A percentile compares a stretch with the other conserved stretches of the same genome.
phyloP scores from a whole-genome alignment of 2,888 invertebrate species.

The Melipona beecheii region DNA sequence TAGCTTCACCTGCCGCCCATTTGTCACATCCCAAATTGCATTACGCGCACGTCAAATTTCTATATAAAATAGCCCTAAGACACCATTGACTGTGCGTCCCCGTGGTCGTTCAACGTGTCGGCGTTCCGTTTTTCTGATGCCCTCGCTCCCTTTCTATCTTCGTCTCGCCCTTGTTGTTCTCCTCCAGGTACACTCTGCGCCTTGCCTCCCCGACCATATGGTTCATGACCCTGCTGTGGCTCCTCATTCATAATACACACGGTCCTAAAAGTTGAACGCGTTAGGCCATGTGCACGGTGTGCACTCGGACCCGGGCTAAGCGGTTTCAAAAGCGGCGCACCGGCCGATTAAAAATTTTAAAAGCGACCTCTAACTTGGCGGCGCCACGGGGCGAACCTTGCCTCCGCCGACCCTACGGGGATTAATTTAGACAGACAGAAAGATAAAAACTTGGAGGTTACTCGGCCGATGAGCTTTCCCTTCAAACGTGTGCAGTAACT shows the following conservation, averaged over 20 bases:
- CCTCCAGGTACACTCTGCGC: slow-evolving; percentile 1
- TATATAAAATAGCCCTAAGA: slow-evolving; percentile 66
- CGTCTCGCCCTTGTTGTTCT: background rate
- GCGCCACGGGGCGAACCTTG: background rate
- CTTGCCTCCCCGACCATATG: slow-evolving; percentile 54
- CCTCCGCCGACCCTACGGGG: background rate
- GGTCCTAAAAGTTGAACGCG: slow-evolving; percentile 58
- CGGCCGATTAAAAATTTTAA: slow-evolving; percentile 41
- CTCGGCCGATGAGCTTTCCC: background rate
- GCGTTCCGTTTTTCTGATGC: slow-evolving; percentile 30
- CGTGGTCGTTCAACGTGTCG: slow-evolving; percentile 59
- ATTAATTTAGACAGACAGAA: slow-evolving; percentile 30
- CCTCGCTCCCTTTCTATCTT: slow-evolving; percentile 1
- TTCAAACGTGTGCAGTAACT: background rate
- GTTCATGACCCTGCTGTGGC: slow-evolving; percentile 50
- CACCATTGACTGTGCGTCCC: slow-evolving; percentile 61
- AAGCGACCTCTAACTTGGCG: background rate
- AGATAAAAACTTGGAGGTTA: slow-evolving; percentile 12
- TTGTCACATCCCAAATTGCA: slow-evolving; percentile 71
- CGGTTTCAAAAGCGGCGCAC: slow-evolving; percentile 30
- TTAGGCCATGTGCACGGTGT: slow-evolving; percentile 20
- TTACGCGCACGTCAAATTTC: slow-evolving; percentile 71
- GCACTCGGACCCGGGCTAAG: slow-evolving; percentile 33
- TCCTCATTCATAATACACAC: slow-evolving; percentile 71
- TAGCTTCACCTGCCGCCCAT: slow-evolving; percentile 68